Percentiles rank a stretch among this genome's conserved stretches.
These are phyloP conservation scores for Standfussiana lucernea DNA, from an alignment of 2,888 invertebrate species.

Conservation along the genomic window DNA sequence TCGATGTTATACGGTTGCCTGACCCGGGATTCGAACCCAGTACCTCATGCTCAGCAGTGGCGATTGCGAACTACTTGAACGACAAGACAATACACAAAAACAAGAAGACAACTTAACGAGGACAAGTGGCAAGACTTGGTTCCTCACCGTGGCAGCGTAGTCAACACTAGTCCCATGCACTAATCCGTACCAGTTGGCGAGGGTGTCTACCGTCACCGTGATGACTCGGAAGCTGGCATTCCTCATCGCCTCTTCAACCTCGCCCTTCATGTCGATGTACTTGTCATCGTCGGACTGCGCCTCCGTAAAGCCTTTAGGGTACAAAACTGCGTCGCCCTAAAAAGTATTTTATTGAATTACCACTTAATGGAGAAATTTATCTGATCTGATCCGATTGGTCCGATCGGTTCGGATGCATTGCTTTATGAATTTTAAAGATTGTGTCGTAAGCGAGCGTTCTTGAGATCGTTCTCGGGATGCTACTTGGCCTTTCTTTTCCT, in stretches of 20 bases:
- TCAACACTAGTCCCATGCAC: constrained; percentile 84
- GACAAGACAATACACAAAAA: no score
- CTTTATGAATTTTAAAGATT: neutral
- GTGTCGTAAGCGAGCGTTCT: neutral
- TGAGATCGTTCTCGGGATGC: no score
- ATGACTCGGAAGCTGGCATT: constrained; percentile 80
- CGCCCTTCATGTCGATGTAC: constrained; percentile 82
- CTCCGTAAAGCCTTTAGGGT: constrained; percentile 82
- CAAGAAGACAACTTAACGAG: neutral
- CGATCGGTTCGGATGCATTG: neutral
- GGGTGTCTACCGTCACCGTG: constrained; percentile 77
- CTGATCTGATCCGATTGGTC: neutral
- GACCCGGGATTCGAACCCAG: no score
- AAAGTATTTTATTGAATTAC: constrained; percentile 26
- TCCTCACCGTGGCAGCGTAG: constrained; percentile 80
- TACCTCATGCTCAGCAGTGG: no score
- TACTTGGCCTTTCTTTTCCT: neutral
- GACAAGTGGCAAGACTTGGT: neutral
- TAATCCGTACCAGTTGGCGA: constrained; percentile 83
- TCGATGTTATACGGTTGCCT: no score
- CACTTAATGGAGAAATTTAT: neutral
- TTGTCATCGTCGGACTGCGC: constrained; percentile 79
- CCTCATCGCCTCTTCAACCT: constrained; percentile 83
- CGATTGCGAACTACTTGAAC: no score
- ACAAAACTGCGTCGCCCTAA: constrained; percentile 86